Percentiles rank a stretch among this genome's conserved stretches.
Evolutionary conservation across 2,797 vertebrate species (phyloP).

Genomic region (Rhyacichthys aspro): DNA sequence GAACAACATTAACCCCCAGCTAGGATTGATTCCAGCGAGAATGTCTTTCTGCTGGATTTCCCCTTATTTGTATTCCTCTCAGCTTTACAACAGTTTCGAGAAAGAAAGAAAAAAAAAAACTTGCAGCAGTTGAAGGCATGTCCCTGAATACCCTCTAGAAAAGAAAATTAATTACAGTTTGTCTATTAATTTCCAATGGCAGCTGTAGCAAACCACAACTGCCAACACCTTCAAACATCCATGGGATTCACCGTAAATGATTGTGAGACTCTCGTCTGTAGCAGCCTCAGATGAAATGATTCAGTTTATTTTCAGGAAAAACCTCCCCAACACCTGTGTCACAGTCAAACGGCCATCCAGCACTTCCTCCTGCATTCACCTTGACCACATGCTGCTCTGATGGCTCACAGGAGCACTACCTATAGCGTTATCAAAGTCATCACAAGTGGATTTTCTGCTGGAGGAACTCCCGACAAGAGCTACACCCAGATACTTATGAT

Average conservation of each 20-base stretch:
- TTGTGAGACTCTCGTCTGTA: neutral
- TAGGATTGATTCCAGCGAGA: conserved; percentile 64
- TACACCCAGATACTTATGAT: conserved; percentile 33
- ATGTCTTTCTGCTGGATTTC: conserved; percentile 57
- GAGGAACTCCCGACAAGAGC: conserved; percentile 40
- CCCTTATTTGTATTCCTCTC: conserved; percentile 69
- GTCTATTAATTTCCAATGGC: conserved; percentile 2
- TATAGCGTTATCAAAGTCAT: conserved; percentile 73
- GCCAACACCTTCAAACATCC: conserved; percentile 9
- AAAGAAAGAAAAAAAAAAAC: conserved; percentile 44
- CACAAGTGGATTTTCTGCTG: conserved; percentile 35
- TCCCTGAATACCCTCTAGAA: conserved; percentile 11
- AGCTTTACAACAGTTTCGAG: conserved; percentile 62
- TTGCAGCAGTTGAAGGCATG: conserved; percentile 33
- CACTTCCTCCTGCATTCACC: conserved; percentile 63
- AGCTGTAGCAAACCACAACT: conserved; percentile 4
- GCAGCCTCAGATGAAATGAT: conserved; percentile 13
- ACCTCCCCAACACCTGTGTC: conserved; percentile 39
- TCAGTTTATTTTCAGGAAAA: conserved; percentile 30
- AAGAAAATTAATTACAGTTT: conserved; percentile 15
- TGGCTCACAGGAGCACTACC: conserved; percentile 58
- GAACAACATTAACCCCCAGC: conserved; percentile 64
- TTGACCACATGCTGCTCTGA: conserved; percentile 69
- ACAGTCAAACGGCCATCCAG: conserved; percentile 33
- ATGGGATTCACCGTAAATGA: neutral